A percentile compares a stretch with the other conserved stretches of the same genome.
These are phyloP conservation scores for Desmodus rotundus DNA, from an alignment of 2,113 vertebrate genomes.

Conservation along the genomic window DNA sequence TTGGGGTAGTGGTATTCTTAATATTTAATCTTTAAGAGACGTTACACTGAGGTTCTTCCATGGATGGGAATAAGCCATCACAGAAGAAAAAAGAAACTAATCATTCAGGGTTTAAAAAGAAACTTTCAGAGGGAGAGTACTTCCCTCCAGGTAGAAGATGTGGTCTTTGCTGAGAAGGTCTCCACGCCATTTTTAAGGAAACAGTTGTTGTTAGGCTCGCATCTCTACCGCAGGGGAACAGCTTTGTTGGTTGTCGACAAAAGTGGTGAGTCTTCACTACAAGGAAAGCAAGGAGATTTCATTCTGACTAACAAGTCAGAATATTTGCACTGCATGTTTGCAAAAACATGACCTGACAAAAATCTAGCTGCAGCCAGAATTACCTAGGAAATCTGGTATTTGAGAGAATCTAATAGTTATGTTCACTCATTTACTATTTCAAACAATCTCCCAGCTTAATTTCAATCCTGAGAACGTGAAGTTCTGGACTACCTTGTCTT, in stretches of 20 bases:
- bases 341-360: neutral
- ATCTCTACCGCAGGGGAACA: neutral
- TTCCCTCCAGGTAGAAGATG: neutral
- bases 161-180: neutral
- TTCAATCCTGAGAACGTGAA: neutral
- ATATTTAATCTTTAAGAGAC: neutral
- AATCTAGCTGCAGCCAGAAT: neutral
- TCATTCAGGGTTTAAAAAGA: neutral
- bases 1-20: neutral
- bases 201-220: neutral
- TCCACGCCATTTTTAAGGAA: neutral
- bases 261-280: constrained; percentile 37
- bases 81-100: neutral
- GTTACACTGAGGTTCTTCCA: neutral
- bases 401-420: neutral
- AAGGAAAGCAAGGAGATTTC: neutral
- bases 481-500: neutral
- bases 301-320: constrained; percentile 19
- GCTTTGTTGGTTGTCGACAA: neutral
- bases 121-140: neutral
- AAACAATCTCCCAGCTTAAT: neutral
- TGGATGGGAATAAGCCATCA: neutral
- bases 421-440: neutral
- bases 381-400: neutral
- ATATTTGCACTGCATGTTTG: neutral